Evolutionary conservation across 1,140 invertebrate species (phyloP), one percentile per base, ranked within the genome.

Genomic region (Scaptomyza montana): DNA sequence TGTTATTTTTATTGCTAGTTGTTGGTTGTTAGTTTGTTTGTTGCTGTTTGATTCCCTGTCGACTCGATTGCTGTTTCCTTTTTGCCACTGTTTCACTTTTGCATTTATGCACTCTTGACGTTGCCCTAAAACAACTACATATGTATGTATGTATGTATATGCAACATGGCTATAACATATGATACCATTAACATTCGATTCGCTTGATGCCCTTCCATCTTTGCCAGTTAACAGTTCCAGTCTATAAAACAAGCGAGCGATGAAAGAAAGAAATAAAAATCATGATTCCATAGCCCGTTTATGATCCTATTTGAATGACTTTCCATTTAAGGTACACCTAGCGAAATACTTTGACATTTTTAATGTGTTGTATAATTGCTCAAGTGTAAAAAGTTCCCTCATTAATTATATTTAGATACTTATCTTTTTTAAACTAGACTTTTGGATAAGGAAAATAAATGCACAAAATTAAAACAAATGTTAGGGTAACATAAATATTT

Each of bases 131-230:
- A 36, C 33, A 36, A 36, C 7, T 9, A 54, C 61, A 16, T 39
- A 33, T 10, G 0, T 16, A 16, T 1, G 1, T 16, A 16, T 16
- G 16, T 16, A 16, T 1, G 1, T 16, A 16, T 16, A 16, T 16
- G 16, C 16, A 4, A 39, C 47, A 61, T 61, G 41, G 73, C 19
- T 59, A 73, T 73, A 77, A 77, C 78, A 81, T 77, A 81, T 81
- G 78, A 81, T 81, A 65, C 68, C 64, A 74, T 77, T 65, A 64
- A 59, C 63, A 80, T 68, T 80, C 57, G 57, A 47, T 62, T 46
- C 67, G 53, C 51, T 70, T 45, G 43, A 36, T n/a, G 43, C 43
- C 43, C 56, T 47, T 13, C 56, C 56, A 36, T 47, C 13, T 33
- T 33, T 47, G 25, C n/a, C n/a, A 47, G 30, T 39, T 36, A 54